phyloP scores from a whole-genome alignment of 2,888 invertebrate species.

The Alentia gelatinosa region DNA sequence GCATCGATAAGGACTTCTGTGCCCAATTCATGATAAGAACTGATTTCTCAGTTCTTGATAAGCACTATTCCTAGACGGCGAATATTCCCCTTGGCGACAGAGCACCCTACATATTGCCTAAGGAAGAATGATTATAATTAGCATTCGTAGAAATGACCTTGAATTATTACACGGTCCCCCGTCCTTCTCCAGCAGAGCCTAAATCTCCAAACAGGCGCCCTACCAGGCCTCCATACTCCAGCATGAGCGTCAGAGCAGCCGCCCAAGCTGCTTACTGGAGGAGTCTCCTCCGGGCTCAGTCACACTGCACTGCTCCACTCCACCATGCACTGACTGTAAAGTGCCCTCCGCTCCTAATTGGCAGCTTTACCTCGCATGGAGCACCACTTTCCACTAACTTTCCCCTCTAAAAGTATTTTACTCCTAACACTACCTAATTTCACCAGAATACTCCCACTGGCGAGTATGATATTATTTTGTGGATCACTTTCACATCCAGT shows the following conservation, averaged over 20 bases:
- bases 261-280: background rate
- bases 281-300: background rate
- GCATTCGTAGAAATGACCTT: too few relatives aligned
- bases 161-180: background rate
- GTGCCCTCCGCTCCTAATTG: background rate
- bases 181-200: background rate
- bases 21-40: too few relatives aligned
- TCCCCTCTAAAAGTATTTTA: background rate
- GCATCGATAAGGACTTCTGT: too few relatives aligned
- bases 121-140: too few relatives aligned
- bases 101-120: too few relatives aligned
- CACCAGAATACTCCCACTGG: background rate
- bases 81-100: too few relatives aligned
- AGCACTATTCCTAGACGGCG: too few relatives aligned
- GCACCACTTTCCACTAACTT: background rate
- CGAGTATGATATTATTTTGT: slow-evolving; percentile 1
- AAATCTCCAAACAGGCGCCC: background rate
- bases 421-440: background rate
- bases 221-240: too few relatives aligned
- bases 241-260: too few relatives aligned
- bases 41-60: too few relatives aligned
- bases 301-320: background rate
- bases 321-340: background rate
- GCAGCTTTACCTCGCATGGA: background rate
- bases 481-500: background rate